Evolutionary conservation across 2,113 vertebrate species (phyloP).

Genomic region (Misgurnus mizolepis): DNA sequence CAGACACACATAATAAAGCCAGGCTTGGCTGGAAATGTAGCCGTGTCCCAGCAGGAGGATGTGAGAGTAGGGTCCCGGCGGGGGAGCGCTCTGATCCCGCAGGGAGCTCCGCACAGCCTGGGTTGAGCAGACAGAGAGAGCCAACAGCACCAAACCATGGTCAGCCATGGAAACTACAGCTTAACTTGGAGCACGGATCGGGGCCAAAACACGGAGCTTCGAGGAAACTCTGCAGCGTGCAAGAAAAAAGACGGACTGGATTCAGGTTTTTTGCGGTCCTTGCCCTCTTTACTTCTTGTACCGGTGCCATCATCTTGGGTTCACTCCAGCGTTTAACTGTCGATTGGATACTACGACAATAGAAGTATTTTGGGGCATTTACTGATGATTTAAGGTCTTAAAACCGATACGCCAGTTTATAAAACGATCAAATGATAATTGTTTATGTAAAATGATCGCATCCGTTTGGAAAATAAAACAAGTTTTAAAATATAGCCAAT

Average conservation of each 20-base stretch:
- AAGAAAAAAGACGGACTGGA: conserved; percentile 66
- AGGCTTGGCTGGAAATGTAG: conserved; percentile 99
- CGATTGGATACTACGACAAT: conserved; percentile 25
- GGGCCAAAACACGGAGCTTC: conserved; percentile 69
- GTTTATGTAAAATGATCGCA: background rate
- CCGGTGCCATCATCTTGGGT: conserved; percentile 37
- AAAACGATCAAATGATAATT: background rate
- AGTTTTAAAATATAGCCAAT: too few relatives aligned
- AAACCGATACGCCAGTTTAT: background rate
- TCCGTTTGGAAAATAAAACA: too few relatives aligned
- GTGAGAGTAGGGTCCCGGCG: conserved; percentile 99
- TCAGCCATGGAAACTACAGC: conserved; percentile 84
- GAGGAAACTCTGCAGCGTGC: conserved; percentile 53
- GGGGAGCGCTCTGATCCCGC: conserved; percentile 99
- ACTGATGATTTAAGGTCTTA: background rate
- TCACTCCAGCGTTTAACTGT: conserved; percentile 40
- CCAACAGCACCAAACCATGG: conserved; percentile 96
- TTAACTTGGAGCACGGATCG: conserved; percentile 61
- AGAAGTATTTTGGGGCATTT: conserved; percentile 8
- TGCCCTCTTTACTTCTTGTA: conserved; percentile 16
- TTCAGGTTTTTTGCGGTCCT: conserved; percentile 49
- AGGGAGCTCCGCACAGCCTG: conserved; percentile 99
- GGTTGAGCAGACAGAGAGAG: conserved; percentile 81
- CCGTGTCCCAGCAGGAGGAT: conserved; percentile 99
- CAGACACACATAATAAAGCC: conserved; percentile 99